Evolutionary conservation across 1,140 invertebrate genomes (phyloP).

Genomic region (Listronotus oregonensis): DNA sequence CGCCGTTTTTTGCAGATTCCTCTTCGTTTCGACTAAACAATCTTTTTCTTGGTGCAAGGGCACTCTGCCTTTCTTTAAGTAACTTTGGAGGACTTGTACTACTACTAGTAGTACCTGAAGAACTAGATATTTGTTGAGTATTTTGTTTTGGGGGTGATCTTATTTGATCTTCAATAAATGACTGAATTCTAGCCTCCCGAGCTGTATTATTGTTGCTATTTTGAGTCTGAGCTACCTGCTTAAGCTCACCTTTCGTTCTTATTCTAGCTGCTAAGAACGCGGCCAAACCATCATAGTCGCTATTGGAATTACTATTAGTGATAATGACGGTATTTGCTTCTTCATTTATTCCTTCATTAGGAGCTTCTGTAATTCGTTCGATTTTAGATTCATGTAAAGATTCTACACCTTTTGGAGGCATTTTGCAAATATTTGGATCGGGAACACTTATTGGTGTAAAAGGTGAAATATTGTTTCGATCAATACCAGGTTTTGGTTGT

Average conservation of each 20-base stretch:
- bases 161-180: constrained; percentile 41
- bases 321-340: constrained; percentile 38
- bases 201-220: constrained; percentile 50
- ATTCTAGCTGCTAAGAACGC: constrained; percentile 72
- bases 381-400: constrained; percentile 60
- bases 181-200: constrained; percentile 33
- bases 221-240: constrained; percentile 65
- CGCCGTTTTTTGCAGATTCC: constrained; percentile 48
- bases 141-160: constrained; percentile 32
- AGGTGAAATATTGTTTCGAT: constrained; percentile 62
- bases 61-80: constrained; percentile 56
- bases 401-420: constrained; percentile 67
- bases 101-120: constrained; percentile 8
- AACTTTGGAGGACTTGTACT: constrained; percentile 60
- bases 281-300: constrained; percentile 61
- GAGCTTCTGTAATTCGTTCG: constrained; percentile 27
- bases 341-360: constrained; percentile 4
- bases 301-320: constrained; percentile 38
- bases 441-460: constrained; percentile 62
- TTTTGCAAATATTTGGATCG: constrained; percentile 56
- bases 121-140: constrained; percentile 11
- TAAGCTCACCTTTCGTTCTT: constrained; percentile 80
- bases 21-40: constrained; percentile 61
- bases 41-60: constrained; percentile 56
- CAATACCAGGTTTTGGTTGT: constrained; percentile 60